Conservation (phyloP, 1,140 invertebrate genomes). For the Ctenoplectra terminalis region DNA sequence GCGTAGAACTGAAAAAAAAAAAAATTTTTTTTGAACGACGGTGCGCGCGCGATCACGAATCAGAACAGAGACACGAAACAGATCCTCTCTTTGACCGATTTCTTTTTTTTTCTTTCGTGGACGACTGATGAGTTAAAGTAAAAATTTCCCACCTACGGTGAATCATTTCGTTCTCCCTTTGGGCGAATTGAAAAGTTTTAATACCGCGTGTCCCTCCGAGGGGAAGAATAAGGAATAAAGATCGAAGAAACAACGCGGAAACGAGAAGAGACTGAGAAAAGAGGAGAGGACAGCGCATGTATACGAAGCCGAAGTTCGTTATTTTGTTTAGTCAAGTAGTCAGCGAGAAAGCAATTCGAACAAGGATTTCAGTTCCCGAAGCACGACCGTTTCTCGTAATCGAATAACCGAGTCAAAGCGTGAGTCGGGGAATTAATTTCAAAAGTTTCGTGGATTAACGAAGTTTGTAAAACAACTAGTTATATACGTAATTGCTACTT, state of each 20-base stretch:
- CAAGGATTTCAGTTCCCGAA: constrained; percentile 17
- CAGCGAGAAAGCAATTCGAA: constrained; percentile 23
- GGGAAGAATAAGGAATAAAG: constrained; percentile 4
- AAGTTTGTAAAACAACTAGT: constrained; percentile 66
- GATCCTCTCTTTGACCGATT: background rate
- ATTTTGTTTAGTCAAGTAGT: constrained; percentile 32
- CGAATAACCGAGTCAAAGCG: constrained; percentile 37
- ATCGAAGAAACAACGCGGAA: background rate
- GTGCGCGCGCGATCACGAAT: background rate
- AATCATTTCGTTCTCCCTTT: background rate
- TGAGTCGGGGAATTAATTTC: constrained; percentile 40
- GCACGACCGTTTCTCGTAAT: constrained; percentile 39
- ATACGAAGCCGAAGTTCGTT: constrained; percentile 18
- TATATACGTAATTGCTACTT: constrained; percentile 62
- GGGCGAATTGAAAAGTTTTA: constrained; percentile 42
- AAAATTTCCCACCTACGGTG: background rate
- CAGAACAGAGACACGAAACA: background rate
- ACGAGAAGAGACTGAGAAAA: background rate
- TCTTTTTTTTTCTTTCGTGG: too few species aligned
- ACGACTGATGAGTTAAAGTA: background rate
- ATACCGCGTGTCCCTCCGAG: constrained; percentile 1
- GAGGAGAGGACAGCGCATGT: background rate
- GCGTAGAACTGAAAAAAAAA: background rate
- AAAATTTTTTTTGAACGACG: background rate
- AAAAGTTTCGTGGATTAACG: constrained; percentile 55